A percentile compares a stretch with the other conserved stretches of the same genome.
Evolutionary conservation across 2,888 invertebrate species (phyloP).

Genomic region (Oeneis ivallda): DNA sequence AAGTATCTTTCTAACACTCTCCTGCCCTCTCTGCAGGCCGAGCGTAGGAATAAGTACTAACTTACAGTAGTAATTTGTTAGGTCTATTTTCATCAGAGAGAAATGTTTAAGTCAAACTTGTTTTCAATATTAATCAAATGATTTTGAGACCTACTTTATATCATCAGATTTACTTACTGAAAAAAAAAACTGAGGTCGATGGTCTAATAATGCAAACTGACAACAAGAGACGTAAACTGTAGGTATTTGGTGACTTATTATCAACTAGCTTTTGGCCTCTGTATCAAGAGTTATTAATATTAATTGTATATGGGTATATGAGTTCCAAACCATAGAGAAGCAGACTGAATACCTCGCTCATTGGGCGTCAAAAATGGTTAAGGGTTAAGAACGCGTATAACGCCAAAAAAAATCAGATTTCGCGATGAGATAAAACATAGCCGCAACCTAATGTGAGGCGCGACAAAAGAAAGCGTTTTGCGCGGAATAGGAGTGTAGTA

Average conservation of each 20-base stretch:
- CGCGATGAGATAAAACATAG: no score
- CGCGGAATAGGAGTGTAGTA: no score
- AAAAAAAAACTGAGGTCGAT: constrained; percentile 41
- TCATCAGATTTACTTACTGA: background rate
- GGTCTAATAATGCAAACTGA: constrained; percentile 40
- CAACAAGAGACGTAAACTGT: background rate
- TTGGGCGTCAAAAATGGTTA: no score
- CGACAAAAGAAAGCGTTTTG: no score
- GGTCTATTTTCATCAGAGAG: no score
- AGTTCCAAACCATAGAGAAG: background rate
- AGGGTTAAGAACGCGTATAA: no score
- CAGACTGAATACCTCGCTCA: background rate
- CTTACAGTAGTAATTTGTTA: no score
- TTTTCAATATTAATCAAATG: background rate
- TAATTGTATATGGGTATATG: background rate
- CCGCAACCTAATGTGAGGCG: no score
- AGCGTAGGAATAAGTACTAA: no score
- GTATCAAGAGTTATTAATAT: constrained; percentile 36
- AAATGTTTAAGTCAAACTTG: background rate
- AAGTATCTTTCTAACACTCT: no score
- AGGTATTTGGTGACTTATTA: constrained; percentile 51
- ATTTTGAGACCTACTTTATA: background rate
- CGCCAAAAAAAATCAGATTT: no score
- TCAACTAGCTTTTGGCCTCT: constrained; percentile 54
- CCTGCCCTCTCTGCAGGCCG: no score